These are phyloP conservation scores for Cydia strobilella DNA, from an alignment of 1,140 invertebrate species.

Conservation along the genomic window DNA sequence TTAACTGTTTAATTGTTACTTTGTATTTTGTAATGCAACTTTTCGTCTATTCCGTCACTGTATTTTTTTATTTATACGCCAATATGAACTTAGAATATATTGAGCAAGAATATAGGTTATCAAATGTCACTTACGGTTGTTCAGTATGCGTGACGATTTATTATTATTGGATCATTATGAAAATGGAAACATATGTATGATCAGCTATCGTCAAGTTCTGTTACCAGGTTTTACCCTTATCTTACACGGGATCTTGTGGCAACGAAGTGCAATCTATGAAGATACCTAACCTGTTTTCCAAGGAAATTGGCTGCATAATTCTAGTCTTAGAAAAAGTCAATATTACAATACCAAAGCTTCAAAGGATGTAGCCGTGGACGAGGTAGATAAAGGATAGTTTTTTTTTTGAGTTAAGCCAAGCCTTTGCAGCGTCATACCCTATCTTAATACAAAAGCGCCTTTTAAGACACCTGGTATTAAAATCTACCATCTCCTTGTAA, in stretches of 20 bases:
- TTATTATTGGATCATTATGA: too few species aligned
- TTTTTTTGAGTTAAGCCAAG: neutral
- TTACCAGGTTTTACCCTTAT: slow-evolving; percentile 49
- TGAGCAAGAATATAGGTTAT: too few species aligned
- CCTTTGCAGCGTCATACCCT: neutral
- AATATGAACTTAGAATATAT: too few species aligned
- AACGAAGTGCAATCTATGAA: slow-evolving; percentile 63
- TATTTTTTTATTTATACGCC: too few species aligned
- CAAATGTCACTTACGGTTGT: too few species aligned
- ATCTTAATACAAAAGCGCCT: neutral
- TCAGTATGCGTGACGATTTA: too few species aligned
- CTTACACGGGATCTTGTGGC: slow-evolving; percentile 48
- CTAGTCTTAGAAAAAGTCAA: slow-evolving; percentile 36
- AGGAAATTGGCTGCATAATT: slow-evolving; percentile 61
- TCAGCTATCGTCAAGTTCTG: slow-evolving; percentile 32
- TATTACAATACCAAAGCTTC: slow-evolving; percentile 13
- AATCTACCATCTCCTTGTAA: too few species aligned
- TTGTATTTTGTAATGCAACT: too few species aligned
- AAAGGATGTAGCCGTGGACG: neutral
- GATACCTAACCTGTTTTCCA: slow-evolving; percentile 76
- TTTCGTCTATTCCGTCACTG: too few species aligned
- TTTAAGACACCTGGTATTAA: neutral
- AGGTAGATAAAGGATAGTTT: neutral
- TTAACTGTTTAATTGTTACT: too few species aligned
- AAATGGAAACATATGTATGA: neutral